Evolutionary conservation across 2,113 vertebrate species (phyloP).

Genomic region (Naja naja): DNA sequence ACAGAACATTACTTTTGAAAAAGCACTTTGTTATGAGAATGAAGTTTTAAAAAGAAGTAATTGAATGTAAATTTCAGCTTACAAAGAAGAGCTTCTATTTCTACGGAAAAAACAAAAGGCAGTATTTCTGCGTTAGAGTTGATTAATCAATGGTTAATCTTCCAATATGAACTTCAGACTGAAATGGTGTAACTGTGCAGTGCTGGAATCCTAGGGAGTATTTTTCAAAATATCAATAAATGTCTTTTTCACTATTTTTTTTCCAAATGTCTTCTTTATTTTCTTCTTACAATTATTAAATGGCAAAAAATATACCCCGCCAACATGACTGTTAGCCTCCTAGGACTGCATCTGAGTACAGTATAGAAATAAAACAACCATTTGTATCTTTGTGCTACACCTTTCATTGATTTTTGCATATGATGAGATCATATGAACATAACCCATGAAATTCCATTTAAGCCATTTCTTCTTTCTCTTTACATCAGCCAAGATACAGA

Average conservation of each 20-base stretch:
- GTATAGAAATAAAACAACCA: background rate
- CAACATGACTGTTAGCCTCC: background rate
- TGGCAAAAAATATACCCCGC: background rate
- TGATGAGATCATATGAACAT: conserved; percentile 39
- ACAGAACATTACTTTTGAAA: conserved; percentile 22
- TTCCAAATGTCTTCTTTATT: conserved; percentile 41
- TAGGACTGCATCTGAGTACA: background rate
- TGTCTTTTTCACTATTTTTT: conserved; percentile 41
- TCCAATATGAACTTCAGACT: conserved; percentile 43
- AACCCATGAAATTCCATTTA: conserved; percentile 10
- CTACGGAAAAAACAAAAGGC: conserved; percentile 49
- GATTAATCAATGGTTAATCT: conserved; percentile 59
- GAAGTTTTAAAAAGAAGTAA: conserved; percentile 27
- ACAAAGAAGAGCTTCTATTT: conserved; percentile 39
- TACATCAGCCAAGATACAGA: background rate
- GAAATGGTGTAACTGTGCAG: conserved; percentile 59
- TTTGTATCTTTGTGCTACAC: conserved; percentile 15
- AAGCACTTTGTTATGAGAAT: conserved; percentile 35
- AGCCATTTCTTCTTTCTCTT: conserved; percentile 15
- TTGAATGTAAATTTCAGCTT: conserved; percentile 57
- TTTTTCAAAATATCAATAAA: conserved; percentile 44
- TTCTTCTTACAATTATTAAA: conserved; percentile 42
- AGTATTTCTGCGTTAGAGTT: conserved; percentile 57
- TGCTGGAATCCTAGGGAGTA: conserved; percentile 53
- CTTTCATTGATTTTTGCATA: conserved; percentile 25